These are phyloP conservation scores for Dipodomys spectabilis DNA, from an alignment of 2,113 vertebrate genomes.

Conservation along the genomic window DNA sequence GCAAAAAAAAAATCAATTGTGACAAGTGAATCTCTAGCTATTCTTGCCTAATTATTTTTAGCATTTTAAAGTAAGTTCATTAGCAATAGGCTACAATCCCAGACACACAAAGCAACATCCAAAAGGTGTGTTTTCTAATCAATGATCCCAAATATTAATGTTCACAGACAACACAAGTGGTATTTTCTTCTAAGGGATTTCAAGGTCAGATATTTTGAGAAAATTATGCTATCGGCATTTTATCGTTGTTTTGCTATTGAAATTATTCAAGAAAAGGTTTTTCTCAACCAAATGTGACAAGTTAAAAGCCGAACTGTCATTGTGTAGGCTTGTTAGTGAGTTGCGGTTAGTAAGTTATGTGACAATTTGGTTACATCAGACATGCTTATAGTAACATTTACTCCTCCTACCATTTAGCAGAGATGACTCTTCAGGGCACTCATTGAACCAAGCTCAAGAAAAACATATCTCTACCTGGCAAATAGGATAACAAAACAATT, in stretches of 20 bases:
- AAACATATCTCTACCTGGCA: background rate
- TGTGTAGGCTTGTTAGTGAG: background rate
- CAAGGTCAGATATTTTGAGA: background rate
- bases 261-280: background rate
- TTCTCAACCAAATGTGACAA: background rate
- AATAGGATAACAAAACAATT: background rate
- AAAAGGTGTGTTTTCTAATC: background rate
- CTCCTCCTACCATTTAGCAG: background rate
- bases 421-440: background rate
- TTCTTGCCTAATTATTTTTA: slow-evolving; percentile 50
- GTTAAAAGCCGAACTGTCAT: background rate
- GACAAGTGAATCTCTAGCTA: slow-evolving; percentile 43
- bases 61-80: slow-evolving; percentile 60
- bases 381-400: background rate
- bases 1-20: background rate
- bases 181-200: slow-evolving; percentile 45
- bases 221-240: background rate
- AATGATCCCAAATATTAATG: background rate
- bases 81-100: slow-evolving; percentile 43
- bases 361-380: background rate
- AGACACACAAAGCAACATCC: slow-evolving; percentile 9
- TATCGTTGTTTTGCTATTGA: slow-evolving; percentile 16
- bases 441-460: background rate
- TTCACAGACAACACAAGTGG: background rate
- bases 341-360: background rate